Base-by-base conservation (phyloP, 2,113 vertebrate species). In the Tychaedon coryphoeus region DNA sequence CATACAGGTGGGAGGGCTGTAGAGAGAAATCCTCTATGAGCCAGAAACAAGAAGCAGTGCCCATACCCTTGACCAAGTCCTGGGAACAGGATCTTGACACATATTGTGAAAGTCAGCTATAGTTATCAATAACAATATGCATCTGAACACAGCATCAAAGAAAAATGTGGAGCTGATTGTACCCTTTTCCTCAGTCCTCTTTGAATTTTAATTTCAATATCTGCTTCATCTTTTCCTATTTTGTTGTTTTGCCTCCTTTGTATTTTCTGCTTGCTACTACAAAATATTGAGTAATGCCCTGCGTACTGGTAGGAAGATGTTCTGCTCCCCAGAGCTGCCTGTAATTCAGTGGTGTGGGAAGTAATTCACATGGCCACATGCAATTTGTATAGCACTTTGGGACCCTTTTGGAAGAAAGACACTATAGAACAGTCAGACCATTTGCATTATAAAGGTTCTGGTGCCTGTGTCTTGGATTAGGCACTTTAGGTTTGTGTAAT, bases 391-490 rank as follows among this genome's bases (percentile, higher is more conserved):
- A 75, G 70, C 77, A 89, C 80, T 89, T 95, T 82, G 77, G 87
- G 93, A 95, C 84, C 61, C 58, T 91, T 92, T 73, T 88, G 84
- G 89, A 89, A 92, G 73, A 93, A 91, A 92, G 80, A 92, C 28
- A 24, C 77, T 91, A 94, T 75, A 88, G 73, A 96, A 72, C 62
- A 91, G 91, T 91, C 38, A 72, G 87, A 92, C 69, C 50, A 95
- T 96, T 95, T 95, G 89, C 95, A 90, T 95, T 79, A 95, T 65
- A 97, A 96, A 94, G 66, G 62, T 85, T 91, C 53, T 84, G 66
- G 66, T 89, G 77, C 73, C 73, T 95, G 70, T 87, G 84, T 92
- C 70, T 94, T 85, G 86, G 66, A 90, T 85, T 85, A 92, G 84
- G 72, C 76, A 87, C 43, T 93, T 96, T 33, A 76, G 58, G 50